These are phyloP conservation scores for Anguilla marmorata DNA, from an alignment of 2,797 vertebrate genomes.

Conservation along the genomic window DNA sequence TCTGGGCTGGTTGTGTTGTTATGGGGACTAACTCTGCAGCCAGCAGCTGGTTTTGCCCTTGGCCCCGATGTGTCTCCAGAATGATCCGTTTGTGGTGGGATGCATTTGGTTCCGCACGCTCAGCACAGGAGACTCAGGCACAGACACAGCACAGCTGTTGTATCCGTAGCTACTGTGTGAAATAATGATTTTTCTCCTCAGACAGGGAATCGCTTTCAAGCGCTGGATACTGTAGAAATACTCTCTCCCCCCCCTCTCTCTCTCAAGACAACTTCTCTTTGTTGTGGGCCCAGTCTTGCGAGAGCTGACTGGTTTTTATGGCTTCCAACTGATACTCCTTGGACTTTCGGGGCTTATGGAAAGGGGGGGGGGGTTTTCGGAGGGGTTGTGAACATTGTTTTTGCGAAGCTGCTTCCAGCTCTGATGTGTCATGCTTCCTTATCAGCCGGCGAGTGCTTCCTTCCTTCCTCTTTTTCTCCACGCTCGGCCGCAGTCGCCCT, in stretches of 20 bases:
- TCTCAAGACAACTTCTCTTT: background rate
- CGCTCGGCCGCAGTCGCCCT: conserved; percentile 64
- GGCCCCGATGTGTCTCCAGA: background rate
- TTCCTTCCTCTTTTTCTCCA: conserved; percentile 80
- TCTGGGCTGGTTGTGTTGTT: no score
- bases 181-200: background rate
- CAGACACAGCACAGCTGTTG: background rate
- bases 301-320: background rate
- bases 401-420: conserved; percentile 40
- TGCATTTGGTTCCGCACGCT: background rate
- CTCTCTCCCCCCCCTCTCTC: no score
- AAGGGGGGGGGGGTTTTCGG: conserved; percentile 45
- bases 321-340: background rate
- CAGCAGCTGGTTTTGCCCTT: no score
- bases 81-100: background rate
- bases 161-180: conserved; percentile 6
- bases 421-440: conserved; percentile 61
- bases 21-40: no score
- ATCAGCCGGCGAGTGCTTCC: conserved; percentile 68
- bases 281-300: background rate
- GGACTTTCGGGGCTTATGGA: conserved; percentile 32
- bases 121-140: background rate
- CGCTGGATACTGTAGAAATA: background rate
- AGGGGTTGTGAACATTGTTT: conserved; percentile 58
- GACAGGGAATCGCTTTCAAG: background rate